phyloP scores from a whole-genome alignment of 1,140 invertebrate species.

The Trichonephila clavipes region DNA sequence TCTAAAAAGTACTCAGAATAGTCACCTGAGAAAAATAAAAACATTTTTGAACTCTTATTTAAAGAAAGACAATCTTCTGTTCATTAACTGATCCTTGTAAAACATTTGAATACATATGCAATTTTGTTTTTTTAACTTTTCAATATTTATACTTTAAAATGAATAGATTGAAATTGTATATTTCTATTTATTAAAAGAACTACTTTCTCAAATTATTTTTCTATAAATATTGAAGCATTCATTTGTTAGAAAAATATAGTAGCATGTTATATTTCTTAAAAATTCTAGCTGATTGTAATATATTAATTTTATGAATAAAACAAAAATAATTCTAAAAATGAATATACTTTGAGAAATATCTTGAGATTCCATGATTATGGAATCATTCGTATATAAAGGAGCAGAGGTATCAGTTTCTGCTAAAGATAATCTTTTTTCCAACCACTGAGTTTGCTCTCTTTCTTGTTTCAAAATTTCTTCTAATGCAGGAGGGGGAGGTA shows the following conservation, averaged over 20 bases:
- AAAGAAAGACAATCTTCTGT: not conserved
- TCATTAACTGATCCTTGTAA: too few relatives aligned
- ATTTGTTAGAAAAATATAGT: not conserved
- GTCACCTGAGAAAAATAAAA: not conserved
- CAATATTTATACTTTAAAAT: too few relatives aligned
- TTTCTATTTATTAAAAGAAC: not conserved
- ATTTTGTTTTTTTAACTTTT: too few relatives aligned
- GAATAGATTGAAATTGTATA: too few relatives aligned
- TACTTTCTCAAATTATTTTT: not conserved
- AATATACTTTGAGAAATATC: constrained; percentile 32
- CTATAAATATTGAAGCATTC: not conserved
- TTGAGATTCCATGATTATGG: constrained; percentile 21
- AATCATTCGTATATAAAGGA: constrained; percentile 17
- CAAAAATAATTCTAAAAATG: not conserved
- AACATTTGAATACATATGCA: too few relatives aligned
- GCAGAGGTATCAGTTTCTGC: constrained; percentile 24
- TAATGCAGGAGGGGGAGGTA: constrained; percentile 65
- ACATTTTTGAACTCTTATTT: not conserved
- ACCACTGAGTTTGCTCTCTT: constrained; percentile 64
- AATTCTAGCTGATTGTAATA: too few relatives aligned
- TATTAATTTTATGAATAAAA: not conserved
- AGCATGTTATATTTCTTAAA: too few relatives aligned
- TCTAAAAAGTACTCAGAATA: constrained; percentile 51
- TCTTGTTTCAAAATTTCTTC: constrained; percentile 73
- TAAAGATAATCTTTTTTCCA: constrained; percentile 56